These are phyloP conservation scores for Geophilus truncorum DNA, from an alignment of 2,888 invertebrate species.

Conservation along the genomic window DNA sequence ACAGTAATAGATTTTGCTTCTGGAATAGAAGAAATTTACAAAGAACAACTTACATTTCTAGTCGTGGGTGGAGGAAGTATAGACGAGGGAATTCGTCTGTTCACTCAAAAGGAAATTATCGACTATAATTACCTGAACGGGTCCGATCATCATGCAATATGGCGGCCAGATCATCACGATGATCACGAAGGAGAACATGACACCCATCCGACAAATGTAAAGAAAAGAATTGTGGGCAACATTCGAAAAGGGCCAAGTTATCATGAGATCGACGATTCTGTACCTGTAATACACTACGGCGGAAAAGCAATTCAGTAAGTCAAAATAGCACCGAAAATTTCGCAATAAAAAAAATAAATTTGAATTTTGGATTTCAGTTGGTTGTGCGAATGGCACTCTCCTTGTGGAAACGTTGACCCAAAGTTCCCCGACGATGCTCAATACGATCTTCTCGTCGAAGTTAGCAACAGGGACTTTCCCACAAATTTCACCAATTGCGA, in stretches of 20 bases:
- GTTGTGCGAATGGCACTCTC: neutral
- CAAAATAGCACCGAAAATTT: neutral
- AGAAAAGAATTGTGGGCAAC: neutral
- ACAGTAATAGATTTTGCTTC: neutral
- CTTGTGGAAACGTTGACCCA: neutral
- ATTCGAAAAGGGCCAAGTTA: no score
- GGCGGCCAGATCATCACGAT: neutral
- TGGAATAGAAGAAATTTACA: neutral
- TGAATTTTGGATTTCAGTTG: neutral
- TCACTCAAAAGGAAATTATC: neutral
- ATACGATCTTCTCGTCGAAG: neutral
- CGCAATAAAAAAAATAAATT: neutral
- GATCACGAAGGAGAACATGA: neutral
- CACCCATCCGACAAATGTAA: neutral
- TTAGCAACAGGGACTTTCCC: neutral
- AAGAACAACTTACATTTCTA: neutral
- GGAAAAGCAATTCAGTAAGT: neutral
- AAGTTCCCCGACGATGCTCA: neutral
- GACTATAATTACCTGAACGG: slow-evolving; percentile 14
- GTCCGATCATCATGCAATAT: neutral
- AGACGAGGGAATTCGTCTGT: neutral
- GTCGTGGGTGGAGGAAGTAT: neutral
- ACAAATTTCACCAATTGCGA: neutral
- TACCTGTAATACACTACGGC: neutral
- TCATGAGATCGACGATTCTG: neutral